A percentile compares a stretch with the other conserved stretches of the same genome.
These are phyloP conservation scores for Caerostris darwini DNA, from an alignment of 1,140 invertebrate species.

Conservation along the genomic window DNA sequence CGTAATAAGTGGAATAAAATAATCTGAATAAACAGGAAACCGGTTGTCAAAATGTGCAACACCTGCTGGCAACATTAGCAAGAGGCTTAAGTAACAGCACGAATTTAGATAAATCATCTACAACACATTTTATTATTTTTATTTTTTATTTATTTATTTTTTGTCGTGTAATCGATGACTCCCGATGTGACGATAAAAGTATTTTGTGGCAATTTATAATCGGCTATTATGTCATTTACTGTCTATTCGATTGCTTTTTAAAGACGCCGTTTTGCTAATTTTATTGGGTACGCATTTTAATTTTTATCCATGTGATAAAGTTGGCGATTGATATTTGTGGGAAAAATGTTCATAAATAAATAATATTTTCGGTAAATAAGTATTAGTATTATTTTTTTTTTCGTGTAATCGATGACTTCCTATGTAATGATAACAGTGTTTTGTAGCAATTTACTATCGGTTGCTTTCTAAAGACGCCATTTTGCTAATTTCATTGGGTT, in stretches of 20 bases:
- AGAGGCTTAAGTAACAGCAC: neutral
- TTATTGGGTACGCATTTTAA: neutral
- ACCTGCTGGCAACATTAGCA: neutral
- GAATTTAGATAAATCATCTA: slow-evolving; percentile 22
- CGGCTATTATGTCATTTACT: neutral
- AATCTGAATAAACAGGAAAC: neutral
- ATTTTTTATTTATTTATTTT: too few relatives aligned
- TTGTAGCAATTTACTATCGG: neutral
- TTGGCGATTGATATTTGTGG: too few relatives aligned
- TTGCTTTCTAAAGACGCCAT: neutral
- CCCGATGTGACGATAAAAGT: neutral
- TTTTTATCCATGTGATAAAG: neutral
- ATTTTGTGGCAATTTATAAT: neutral
- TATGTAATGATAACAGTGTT: neutral
- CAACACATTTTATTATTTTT: slow-evolving; percentile 5
- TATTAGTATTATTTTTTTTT: too few relatives aligned
- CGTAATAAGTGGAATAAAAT: neutral
- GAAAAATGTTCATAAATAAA: too few relatives aligned
- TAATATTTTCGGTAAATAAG: too few relatives aligned
- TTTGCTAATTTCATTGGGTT: neutral
- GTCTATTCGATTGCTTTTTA: neutral
- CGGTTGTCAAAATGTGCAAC: slow-evolving; percentile 22
- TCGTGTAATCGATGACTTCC: too few relatives aligned
- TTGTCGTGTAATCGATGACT: slow-evolving; percentile 7
- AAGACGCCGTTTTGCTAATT: neutral